Evolutionary conservation across 1,140 invertebrate species (phyloP), one percentile per base, ranked within the genome.

Genomic region (Drosophila ananassae): DNA sequence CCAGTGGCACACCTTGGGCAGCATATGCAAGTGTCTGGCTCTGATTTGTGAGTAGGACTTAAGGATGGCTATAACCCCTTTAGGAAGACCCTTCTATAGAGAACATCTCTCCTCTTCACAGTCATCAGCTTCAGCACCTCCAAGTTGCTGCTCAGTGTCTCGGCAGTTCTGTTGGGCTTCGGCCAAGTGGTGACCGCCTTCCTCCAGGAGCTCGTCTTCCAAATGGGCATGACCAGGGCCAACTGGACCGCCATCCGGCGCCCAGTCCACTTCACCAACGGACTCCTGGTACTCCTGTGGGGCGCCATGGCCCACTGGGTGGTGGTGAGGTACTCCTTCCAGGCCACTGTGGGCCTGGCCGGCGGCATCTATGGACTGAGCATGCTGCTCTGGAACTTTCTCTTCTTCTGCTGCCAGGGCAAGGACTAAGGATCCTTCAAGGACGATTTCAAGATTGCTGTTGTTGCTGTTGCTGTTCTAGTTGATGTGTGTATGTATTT

Each of bases 181-280:
- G 90, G 90, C n/a, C 90, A 91, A 54, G 80, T 91, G 21, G 90
- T 91, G 3, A 91, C 90, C 12, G 66, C 90, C n/a, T 91, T 91
- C 32, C 56, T 91, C 21, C 90, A 91, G 61, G 90, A 91, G 44
- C 81, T 89, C 3, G 85, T 91, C 41, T 77, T 91, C 25, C 89
- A 91, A 52, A 73, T 89, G 68, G 79, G 89, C 58, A 91, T 91
- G 89, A 81, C 84, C 46, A 89, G 89, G 1, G 79, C 90, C 48
- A 89, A 91, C 55, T 91, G 90, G 90, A 84, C 73, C 5, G 82
- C 79, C 48, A 91, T 91, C 2, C 77, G 89, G 5, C 73, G 73
- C 9, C 85, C 90, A 0, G 79, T 91, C 0, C 89, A 90, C 68
- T 90, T 91, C 13, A 91, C 90, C 32, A 91, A 91, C 50, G 90